phyloP scores from a whole-genome alignment of 2,797 vertebrate species.

The Kryptolebias ocellatus region DNA sequence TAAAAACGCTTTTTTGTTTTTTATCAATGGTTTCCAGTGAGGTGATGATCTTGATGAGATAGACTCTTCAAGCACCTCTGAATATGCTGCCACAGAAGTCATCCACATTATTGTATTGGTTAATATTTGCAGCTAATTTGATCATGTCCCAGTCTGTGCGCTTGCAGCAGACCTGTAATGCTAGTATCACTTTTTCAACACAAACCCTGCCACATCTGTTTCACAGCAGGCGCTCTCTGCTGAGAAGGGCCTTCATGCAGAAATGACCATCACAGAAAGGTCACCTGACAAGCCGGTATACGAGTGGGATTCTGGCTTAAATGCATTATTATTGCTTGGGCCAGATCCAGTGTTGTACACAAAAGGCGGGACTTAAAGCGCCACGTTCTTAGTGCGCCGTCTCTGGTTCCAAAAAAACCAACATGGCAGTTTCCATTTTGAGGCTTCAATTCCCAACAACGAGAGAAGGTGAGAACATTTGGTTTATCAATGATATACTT shows the following conservation, averaged over 20 bases:
- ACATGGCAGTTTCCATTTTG: too few relatives aligned
- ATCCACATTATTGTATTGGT: neutral
- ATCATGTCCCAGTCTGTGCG: constrained; percentile 5
- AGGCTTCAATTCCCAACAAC: too few relatives aligned
- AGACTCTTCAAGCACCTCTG: constrained; percentile 3
- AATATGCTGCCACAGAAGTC: neutral
- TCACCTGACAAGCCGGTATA: neutral
- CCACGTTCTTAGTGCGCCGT: too few relatives aligned
- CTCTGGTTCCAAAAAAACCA: too few relatives aligned
- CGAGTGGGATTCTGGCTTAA: neutral
- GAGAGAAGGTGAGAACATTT: too few relatives aligned
- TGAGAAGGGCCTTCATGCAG: neutral
- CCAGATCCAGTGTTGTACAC: neutral
- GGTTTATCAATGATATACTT: too few relatives aligned
- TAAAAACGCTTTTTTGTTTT: neutral
- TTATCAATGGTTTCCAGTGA: neutral
- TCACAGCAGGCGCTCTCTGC: neutral
- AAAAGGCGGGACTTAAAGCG: neutral
- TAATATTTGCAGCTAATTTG: neutral
- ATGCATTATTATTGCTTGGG: neutral
- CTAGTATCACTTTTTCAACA: neutral
- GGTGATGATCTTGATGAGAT: constrained; percentile 4
- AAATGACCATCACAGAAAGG: constrained; percentile 8
- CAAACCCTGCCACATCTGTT: neutral
- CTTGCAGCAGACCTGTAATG: constrained; percentile 2